These are phyloP conservation scores for Phrixothrix hirtus DNA, from an alignment of 2,888 invertebrate species.

Conservation along the genomic window DNA sequence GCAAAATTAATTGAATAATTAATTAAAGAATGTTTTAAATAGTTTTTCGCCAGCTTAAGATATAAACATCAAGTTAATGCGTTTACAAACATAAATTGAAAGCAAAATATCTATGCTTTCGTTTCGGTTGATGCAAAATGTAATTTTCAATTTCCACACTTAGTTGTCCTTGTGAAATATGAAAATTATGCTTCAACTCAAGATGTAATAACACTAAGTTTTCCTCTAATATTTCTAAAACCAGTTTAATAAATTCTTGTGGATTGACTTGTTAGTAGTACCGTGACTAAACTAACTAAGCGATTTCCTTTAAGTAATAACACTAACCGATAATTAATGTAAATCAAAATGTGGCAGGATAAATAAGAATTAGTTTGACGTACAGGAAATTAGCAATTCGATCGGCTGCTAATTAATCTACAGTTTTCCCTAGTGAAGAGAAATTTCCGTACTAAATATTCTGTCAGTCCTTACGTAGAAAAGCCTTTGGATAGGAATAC, in stretches of 20 bases:
- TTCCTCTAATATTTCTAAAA: conserved; percentile 9
- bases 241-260: conserved; percentile 11
- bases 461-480: conserved; percentile 12
- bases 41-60: too few relatives aligned
- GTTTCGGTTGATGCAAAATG: conserved; percentile 6
- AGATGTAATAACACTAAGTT: not conserved
- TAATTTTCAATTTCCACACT: conserved; percentile 13
- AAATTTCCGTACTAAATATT: conserved; percentile 12
- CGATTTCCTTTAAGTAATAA: conserved; percentile 6
- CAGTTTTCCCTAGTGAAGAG: conserved; percentile 3
- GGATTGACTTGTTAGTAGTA: conserved; percentile 12
- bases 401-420: not conserved
- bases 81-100: conserved; percentile 7
- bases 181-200: conserved; percentile 1
- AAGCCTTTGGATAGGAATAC: conserved; percentile 26
- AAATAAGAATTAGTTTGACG: conserved; percentile 6
- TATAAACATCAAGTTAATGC: too few relatives aligned
- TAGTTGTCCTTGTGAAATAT: conserved; percentile 11
- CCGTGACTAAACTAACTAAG: conserved; percentile 9
- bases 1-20: too few relatives aligned
- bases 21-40: too few relatives aligned
- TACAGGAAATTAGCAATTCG: not conserved
- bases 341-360: conserved; percentile 3
- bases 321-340: conserved; percentile 6
- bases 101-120: conserved; percentile 1